A percentile compares a stretch with the other conserved stretches of the same genome.
These are phyloP conservation scores for Diplogasteroides magnus DNA, from an alignment of 1,140 invertebrate species.

Conservation along the genomic window DNA sequence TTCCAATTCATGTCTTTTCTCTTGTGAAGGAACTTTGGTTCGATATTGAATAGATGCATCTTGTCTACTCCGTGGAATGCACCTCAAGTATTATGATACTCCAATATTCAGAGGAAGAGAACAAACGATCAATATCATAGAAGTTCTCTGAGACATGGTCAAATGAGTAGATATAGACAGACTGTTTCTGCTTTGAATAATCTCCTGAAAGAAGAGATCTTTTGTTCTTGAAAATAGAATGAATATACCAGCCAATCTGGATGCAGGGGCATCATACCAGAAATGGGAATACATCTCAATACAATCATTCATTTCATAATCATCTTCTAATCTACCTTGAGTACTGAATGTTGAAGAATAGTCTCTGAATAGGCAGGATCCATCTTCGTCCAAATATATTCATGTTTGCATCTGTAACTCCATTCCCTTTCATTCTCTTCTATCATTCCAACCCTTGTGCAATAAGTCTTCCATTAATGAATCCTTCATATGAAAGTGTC, in stretches of 20 bases:
- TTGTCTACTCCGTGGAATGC: constrained; percentile 54
- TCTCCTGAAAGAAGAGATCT: too few species aligned
- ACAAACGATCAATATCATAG: constrained; percentile 46
- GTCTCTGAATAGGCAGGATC: constrained; percentile 41
- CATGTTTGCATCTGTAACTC: constrained; percentile 40
- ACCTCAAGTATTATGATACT: constrained; percentile 29
- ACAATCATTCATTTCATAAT: constrained; percentile 9
- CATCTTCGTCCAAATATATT: constrained; percentile 53
- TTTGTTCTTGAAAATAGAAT: too few species aligned
- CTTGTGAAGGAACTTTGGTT: constrained; percentile 46
- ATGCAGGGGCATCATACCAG: constrained; percentile 53
- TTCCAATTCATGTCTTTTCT: constrained; percentile 53
- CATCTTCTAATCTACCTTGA: constrained; percentile 34
- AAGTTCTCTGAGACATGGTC: constrained; percentile 55
- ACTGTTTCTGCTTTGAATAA: constrained; percentile 44
- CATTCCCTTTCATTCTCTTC: neutral
- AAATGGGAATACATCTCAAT: constrained; percentile 56
- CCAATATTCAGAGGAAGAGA: neutral
- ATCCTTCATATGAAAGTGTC: constrained; percentile 40
- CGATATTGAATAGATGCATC: constrained; percentile 54
- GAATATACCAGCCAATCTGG: constrained; percentile 48
- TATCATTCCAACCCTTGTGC: too few species aligned
- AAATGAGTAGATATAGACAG: constrained; percentile 55
- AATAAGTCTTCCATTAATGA: constrained; percentile 49
- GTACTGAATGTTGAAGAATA: constrained; percentile 43